These are phyloP conservation scores for Paedocypris micromegethes DNA, from an alignment of 2,797 vertebrate species.

Conservation along the genomic window DNA sequence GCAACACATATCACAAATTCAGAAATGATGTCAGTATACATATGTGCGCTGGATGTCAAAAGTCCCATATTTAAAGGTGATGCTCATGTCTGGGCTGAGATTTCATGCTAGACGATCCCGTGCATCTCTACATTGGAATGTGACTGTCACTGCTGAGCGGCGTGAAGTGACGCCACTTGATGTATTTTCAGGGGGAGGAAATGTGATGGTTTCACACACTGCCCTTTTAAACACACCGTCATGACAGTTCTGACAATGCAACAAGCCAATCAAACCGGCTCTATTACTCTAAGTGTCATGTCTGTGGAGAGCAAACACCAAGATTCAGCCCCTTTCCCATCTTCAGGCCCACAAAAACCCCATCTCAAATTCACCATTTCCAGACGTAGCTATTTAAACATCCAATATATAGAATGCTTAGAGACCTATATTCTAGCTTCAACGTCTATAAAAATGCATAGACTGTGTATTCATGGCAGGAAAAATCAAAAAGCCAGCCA, in stretches of 20 bases:
- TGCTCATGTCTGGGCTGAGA: constrained; percentile 10
- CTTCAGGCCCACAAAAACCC: constrained; percentile 20
- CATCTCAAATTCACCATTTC: constrained; percentile 20
- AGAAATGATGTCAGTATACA: constrained; percentile 22
- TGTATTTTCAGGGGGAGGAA: constrained; percentile 45
- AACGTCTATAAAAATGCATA: no score
- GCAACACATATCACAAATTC: constrained; percentile 15
- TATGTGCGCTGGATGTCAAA: constrained; percentile 7
- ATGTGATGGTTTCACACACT: constrained; percentile 45
- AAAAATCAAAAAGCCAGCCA: no score
- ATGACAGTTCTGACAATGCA: constrained; percentile 52
- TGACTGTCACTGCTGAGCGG: constrained; percentile 10
- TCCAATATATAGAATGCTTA: no score
- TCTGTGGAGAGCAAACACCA: constrained; percentile 37
- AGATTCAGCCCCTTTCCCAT: constrained; percentile 16
- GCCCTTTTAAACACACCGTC: constrained; percentile 48
- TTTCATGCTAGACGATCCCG: neutral
- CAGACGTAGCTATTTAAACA: neutral
- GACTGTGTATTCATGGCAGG: no score
- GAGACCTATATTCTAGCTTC: no score
- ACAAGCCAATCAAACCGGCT: constrained; percentile 50
- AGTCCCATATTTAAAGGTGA: constrained; percentile 15
- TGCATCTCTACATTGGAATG: constrained; percentile 13
- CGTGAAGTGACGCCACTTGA: constrained; percentile 36
- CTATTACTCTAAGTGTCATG: constrained; percentile 53